phyloP scores from a whole-genome alignment of 1,140 invertebrate genomes.

The Sycophaga agraensis region DNA sequence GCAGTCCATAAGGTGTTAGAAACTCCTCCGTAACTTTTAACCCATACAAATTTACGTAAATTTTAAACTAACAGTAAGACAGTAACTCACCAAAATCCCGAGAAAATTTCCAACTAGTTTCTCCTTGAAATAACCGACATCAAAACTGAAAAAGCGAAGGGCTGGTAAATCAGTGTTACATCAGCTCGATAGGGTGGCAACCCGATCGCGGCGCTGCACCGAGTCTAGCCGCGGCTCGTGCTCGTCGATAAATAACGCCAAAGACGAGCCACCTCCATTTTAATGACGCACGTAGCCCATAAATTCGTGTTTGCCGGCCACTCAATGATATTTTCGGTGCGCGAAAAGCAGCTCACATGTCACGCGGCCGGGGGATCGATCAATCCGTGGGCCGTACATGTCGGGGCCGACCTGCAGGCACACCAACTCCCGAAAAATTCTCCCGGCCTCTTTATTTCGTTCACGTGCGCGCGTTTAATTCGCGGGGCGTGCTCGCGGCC shows the following conservation, averaged over 20 bases:
- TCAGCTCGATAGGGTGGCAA: background rate
- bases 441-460: conserved; percentile 16
- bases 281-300: conserved; percentile 12
- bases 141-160: too few species aligned
- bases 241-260: conserved; percentile 10
- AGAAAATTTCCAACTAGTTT: too few species aligned
- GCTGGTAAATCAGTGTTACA: background rate
- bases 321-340: conserved; percentile 3
- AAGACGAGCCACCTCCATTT: conserved; percentile 3
- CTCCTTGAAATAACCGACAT: too few species aligned
- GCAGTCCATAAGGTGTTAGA: too few species aligned
- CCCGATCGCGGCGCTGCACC: too few species aligned
- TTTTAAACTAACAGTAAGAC: too few species aligned
- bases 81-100: too few species aligned
- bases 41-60: too few species aligned
- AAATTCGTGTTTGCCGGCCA: background rate
- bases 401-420: background rate
- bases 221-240: too few species aligned
- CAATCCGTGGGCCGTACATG: background rate
- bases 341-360: background rate
- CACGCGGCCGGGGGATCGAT: background rate
- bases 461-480: conserved; percentile 13
- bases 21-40: too few species aligned
- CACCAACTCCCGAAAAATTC: background rate
- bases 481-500: background rate